Evolutionary conservation across 2,113 vertebrate genomes (phyloP).

Genomic region (Lasiurus cinereus): DNA sequence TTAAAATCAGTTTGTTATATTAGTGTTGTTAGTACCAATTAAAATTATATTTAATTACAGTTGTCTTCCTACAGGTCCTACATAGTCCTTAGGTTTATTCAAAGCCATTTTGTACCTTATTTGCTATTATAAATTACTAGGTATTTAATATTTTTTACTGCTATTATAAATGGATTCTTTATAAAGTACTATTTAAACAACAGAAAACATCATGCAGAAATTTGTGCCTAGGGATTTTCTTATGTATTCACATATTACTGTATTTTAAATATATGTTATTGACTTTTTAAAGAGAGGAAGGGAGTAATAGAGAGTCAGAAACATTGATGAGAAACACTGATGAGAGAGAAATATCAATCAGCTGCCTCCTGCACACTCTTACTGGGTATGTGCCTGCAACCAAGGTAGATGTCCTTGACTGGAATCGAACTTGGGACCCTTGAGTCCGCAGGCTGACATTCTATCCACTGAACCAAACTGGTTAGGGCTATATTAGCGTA

Average conservation of each 20-base stretch:
- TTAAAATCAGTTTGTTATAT: neutral
- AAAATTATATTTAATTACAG: neutral
- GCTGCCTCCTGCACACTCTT: too few relatives aligned
- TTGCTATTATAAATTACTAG: neutral
- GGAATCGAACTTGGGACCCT: too few relatives aligned
- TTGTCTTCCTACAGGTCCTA: neutral
- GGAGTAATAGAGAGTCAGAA: too few relatives aligned
- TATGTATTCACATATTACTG: neutral
- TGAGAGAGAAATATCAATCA: too few relatives aligned
- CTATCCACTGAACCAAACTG: too few relatives aligned
- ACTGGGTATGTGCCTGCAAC: too few relatives aligned
- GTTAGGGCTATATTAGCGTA: neutral
- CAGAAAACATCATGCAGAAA: conserved; percentile 40
- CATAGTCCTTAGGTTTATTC: neutral
- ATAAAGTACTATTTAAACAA: neutral
- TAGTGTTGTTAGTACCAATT: neutral
- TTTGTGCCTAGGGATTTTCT: neutral
- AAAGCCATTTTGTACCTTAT: neutral
- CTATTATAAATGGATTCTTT: neutral
- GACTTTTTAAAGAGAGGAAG: too few relatives aligned
- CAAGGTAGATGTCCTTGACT: too few relatives aligned
- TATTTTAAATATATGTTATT: neutral
- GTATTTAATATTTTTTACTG: neutral
- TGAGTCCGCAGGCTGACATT: too few relatives aligned
- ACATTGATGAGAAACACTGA: too few relatives aligned